Conservation (phyloP, 2,113 vertebrate genomes). For the Barbus barbus region DNA sequence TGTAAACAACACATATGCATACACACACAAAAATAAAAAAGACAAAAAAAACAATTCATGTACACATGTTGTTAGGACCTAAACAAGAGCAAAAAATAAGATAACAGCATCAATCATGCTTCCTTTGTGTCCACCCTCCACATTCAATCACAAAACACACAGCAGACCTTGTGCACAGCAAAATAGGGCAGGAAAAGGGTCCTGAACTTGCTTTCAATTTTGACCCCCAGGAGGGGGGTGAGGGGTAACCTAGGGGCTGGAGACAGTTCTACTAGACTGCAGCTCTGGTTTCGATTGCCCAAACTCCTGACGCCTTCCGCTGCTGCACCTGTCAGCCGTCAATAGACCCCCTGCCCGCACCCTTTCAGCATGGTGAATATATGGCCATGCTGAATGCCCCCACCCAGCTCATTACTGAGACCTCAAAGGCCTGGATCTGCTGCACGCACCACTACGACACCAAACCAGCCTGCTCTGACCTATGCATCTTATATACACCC, state of each 20-base stretch:
- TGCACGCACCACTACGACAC: constrained; percentile 30
- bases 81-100: background rate
- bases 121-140: background rate
- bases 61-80: background rate
- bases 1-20: too few relatives aligned
- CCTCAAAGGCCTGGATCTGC: constrained; percentile 54
- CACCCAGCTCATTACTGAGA: constrained; percentile 81
- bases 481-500: constrained; percentile 26
- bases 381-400: constrained; percentile 79
- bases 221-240: constrained; percentile 59
- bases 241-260: constrained; percentile 63
- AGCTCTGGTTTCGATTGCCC: constrained; percentile 75
- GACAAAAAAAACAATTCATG: background rate
- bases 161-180: constrained; percentile 41
- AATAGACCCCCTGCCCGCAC: constrained; percentile 82
- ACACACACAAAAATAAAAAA: too few relatives aligned
- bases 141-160: constrained; percentile 35
- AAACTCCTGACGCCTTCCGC: constrained; percentile 74
- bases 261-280: constrained; percentile 61
- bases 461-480: constrained; percentile 34
- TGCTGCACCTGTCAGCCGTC: constrained; percentile 86
- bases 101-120: too few relatives aligned
- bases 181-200: constrained; percentile 56
- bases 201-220: constrained; percentile 64
- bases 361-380: constrained; percentile 89